phyloP scores from a whole-genome alignment of 2,888 invertebrate genomes.

The Cephus pygmeus region DNA sequence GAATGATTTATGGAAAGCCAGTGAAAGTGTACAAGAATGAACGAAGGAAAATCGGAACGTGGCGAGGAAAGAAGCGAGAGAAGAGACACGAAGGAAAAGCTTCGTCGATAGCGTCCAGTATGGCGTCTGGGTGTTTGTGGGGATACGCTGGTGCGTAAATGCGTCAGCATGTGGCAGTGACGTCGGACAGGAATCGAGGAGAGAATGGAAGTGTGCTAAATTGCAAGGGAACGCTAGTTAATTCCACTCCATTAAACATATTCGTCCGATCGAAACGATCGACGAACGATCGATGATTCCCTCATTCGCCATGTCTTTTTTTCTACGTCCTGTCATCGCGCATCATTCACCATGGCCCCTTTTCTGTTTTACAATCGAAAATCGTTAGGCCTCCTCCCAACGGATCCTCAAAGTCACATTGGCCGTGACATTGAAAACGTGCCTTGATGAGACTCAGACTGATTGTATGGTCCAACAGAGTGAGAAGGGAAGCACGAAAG shows the following conservation, averaged over 20 bases:
- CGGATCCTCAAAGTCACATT: neutral
- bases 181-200: neutral
- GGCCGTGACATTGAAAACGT: neutral
- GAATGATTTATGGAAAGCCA: neutral
- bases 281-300: neutral
- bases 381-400: neutral
- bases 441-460: neutral
- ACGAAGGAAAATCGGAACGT: neutral
- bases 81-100: neutral
- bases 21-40: neutral
- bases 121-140: neutral
- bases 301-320: neutral
- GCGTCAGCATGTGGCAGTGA: neutral
- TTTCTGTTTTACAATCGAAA: neutral
- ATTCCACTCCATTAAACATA: neutral
- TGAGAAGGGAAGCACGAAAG: neutral
- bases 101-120: neutral
- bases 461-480: neutral
- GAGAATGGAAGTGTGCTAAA: neutral
- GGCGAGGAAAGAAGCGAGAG: neutral
- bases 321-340: neutral
- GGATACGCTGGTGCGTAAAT: neutral
- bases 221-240: neutral
- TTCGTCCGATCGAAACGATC: neutral
- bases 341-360: no score